Conservation (phyloP, 2,113 vertebrate genomes). For the Solea senegalensis region DNA sequence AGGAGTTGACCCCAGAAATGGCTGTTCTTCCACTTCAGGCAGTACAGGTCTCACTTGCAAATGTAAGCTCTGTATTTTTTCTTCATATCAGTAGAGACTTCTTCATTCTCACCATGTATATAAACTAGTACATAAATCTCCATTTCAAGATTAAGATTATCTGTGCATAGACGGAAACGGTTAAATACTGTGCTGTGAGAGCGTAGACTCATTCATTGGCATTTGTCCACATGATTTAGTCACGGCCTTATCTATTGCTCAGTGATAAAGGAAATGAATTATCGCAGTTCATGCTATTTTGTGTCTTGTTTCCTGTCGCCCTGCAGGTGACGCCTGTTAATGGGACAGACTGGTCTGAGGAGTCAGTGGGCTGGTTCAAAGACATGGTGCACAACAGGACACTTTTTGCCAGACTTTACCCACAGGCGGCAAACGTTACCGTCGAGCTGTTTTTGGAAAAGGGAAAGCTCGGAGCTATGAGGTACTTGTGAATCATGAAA, state of each 20-base stretch:
- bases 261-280: conserved; percentile 59
- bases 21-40: conserved; percentile 70
- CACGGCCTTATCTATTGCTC: conserved; percentile 39
- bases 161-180: conserved; percentile 22
- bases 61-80: conserved; percentile 58
- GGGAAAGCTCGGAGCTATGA: conserved; percentile 80
- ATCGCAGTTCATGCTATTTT: conserved; percentile 48
- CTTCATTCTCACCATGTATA: background rate
- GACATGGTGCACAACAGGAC: conserved; percentile 71
- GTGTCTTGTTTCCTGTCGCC: conserved; percentile 33
- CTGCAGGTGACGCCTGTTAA: conserved; percentile 76
- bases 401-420: conserved; percentile 76
- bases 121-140: background rate
- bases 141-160: background rate
- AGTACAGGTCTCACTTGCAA: conserved; percentile 75
- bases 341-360: conserved; percentile 71
- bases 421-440: conserved; percentile 48
- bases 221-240: conserved; percentile 57
- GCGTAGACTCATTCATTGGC: conserved; percentile 28
- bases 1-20: conserved; percentile 62
- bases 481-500: conserved; percentile 52
- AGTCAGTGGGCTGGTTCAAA: conserved; percentile 78
- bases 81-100: background rate
- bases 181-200: conserved; percentile 21
- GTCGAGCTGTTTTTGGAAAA: conserved; percentile 81